These are phyloP conservation scores for Zenarchopterus dispar DNA, from an alignment of 2,797 vertebrate genomes.

Conservation along the genomic window DNA sequence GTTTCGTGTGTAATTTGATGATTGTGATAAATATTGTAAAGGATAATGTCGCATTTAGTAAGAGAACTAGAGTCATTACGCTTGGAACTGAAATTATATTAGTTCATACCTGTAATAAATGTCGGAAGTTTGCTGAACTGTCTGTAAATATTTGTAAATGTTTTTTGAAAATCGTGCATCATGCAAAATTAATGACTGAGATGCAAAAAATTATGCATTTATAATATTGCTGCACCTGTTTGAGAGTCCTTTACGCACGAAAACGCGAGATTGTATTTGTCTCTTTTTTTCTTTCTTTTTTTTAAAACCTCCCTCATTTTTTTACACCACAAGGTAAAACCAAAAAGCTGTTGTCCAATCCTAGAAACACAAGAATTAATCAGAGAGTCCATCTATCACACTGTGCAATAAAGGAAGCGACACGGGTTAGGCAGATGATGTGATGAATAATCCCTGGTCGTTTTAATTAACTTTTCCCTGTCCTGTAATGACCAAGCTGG, in stretches of 20 bases:
- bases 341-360: slow-evolving; percentile 89
- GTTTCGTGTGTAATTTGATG: too few species aligned
- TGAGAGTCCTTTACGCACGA: slow-evolving; percentile 16
- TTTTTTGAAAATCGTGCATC: neutral
- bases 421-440: slow-evolving; percentile 98
- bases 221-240: neutral
- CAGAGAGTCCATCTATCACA: slow-evolving; percentile 96
- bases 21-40: too few species aligned
- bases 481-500: slow-evolving; percentile 99
- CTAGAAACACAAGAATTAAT: slow-evolving; percentile 99
- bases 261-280: neutral
- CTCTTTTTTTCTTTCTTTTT: slow-evolving; percentile 9
- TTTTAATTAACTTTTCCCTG: slow-evolving; percentile 99
- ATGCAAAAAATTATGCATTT: slow-evolving; percentile 4
- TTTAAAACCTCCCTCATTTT: slow-evolving; percentile 49
- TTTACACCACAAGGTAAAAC: slow-evolving; percentile 79
- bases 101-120: neutral
- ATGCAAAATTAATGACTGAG: slow-evolving; percentile 9
- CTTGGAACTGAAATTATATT: too few species aligned
- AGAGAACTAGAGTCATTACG: too few species aligned
- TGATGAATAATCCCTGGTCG: slow-evolving; percentile 99
- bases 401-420: slow-evolving; percentile 97
- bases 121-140: neutral
- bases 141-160: slow-evolving; percentile 6
- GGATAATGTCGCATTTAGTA: too few species aligned